Evolutionary conservation across 1,140 invertebrate species (phyloP).

Genomic region (Probaryconus sp.): DNA sequence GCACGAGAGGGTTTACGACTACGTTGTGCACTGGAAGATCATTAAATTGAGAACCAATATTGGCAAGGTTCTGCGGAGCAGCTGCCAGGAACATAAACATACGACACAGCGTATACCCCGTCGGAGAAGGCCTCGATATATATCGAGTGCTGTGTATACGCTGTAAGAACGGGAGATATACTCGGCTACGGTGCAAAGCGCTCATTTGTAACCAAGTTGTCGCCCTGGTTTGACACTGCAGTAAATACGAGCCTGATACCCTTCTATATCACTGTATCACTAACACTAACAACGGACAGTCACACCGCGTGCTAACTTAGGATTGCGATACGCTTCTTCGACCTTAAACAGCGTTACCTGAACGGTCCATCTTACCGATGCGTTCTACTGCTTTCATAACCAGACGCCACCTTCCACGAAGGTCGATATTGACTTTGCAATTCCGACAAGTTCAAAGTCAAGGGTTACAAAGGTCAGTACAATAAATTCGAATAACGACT

Average conservation of each 20-base stretch:
- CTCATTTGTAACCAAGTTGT: constrained; percentile 79
- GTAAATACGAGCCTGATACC: constrained; percentile 77
- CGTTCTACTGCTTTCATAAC: constrained; percentile 61
- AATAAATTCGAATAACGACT: constrained; percentile 41
- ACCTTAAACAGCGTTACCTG: constrained; percentile 59
- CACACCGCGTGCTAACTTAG: constrained; percentile 36
- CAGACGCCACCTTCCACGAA: constrained; percentile 58
- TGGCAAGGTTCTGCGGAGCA: constrained; percentile 73
- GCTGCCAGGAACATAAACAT: constrained; percentile 77
- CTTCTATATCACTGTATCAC: constrained; percentile 75
- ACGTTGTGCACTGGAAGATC: constrained; percentile 54
- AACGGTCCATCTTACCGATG: constrained; percentile 43
- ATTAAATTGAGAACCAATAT: constrained; percentile 76
- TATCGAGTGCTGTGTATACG: constrained; percentile 50
- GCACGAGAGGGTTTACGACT: constrained; percentile 63
- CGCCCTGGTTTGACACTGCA: constrained; percentile 77
- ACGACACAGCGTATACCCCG: constrained; percentile 64
- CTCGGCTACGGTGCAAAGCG: constrained; percentile 69
- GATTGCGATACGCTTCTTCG: constrained; percentile 47
- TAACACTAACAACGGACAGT: constrained; percentile 57
- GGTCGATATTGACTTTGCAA: constrained; percentile 59
- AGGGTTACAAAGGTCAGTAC: constrained; percentile 44
- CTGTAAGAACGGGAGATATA: constrained; percentile 66
- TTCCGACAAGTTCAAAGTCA: constrained; percentile 59
- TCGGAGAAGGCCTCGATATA: constrained; percentile 62